Conservation (phyloP, 2,797 vertebrate genomes). For the Scleropages formosus region DNA sequence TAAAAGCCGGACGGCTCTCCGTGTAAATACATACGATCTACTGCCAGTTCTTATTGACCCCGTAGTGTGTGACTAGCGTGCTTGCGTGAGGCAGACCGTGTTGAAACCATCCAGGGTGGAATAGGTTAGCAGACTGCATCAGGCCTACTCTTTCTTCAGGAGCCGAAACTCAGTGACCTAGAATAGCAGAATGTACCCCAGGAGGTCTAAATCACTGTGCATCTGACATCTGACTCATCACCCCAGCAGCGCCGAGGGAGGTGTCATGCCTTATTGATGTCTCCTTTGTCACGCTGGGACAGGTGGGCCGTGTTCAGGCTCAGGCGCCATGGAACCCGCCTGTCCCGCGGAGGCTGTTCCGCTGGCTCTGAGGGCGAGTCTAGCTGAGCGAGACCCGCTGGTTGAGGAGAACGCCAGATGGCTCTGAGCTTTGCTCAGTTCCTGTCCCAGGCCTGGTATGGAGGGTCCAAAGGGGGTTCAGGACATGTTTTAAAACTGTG, state of each 20-base stretch:
- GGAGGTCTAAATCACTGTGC: constrained; percentile 12
- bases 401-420: constrained; percentile 20
- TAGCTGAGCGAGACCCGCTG: constrained; percentile 1
- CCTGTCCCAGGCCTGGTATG: constrained; percentile 18
- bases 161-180: constrained; percentile 4
- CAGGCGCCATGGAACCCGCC: constrained; percentile 18
- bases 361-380: neutral
- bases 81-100: neutral
- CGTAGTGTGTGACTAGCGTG: constrained; percentile 26
- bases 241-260: neutral
- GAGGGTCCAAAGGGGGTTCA: neutral
- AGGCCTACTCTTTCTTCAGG: neutral
- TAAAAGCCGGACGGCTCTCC: constrained; percentile 25
- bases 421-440: constrained; percentile 12
- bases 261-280: constrained; percentile 17
- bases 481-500: constrained; percentile 6
- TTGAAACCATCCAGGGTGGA: neutral
- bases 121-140: neutral
- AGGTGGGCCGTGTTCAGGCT: constrained; percentile 25
- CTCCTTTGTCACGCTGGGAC: constrained; percentile 20
- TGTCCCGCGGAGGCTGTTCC: constrained; percentile 25
- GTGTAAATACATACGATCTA: constrained; percentile 11
- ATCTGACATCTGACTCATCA: constrained; percentile 17
- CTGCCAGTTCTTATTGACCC: constrained; percentile 40
- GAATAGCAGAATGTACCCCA: neutral